Conservation (phyloP, 2,113 vertebrate species). For the Xyliphius kryptos region DNA sequence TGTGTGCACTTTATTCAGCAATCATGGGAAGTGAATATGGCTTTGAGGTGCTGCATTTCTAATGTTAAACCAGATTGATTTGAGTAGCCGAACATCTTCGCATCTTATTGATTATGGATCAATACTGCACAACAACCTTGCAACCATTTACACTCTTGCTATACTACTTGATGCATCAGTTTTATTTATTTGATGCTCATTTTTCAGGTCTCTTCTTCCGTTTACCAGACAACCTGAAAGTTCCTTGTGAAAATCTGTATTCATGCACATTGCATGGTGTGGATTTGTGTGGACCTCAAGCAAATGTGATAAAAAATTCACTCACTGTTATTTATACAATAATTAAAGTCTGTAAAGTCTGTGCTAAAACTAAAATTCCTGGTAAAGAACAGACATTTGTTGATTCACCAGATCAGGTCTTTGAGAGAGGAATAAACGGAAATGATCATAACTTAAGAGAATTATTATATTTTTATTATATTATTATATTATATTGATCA, state of each 20-base stretch:
- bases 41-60: slow-evolving; percentile 22
- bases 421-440: no score
- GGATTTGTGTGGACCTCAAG: not conserved
- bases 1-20: slow-evolving; percentile 2
- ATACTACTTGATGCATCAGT: slow-evolving; percentile 36
- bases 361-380: not conserved
- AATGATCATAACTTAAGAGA: no score
- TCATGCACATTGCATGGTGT: slow-evolving; percentile 11
- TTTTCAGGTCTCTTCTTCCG: slow-evolving; percentile 17
- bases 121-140: slow-evolving; percentile 35
- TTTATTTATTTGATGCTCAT: slow-evolving; percentile 37
- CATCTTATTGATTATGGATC: slow-evolving; percentile 38
- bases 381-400: slow-evolving; percentile 1
- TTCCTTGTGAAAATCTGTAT: slow-evolving; percentile 14
- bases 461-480: no score
- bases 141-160: slow-evolving; percentile 40
- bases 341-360: no score
- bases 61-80: slow-evolving; percentile 42
- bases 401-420: not conserved
- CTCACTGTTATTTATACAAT: no score
- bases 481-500: no score
- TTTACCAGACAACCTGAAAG: slow-evolving; percentile 11
- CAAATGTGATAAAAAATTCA: no score
- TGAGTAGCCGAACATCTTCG: slow-evolving; percentile 18
- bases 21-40: slow-evolving; percentile 6